Evolutionary conservation across 2,888 invertebrate genomes (phyloP).

Genomic region (Unio pictorum): DNA sequence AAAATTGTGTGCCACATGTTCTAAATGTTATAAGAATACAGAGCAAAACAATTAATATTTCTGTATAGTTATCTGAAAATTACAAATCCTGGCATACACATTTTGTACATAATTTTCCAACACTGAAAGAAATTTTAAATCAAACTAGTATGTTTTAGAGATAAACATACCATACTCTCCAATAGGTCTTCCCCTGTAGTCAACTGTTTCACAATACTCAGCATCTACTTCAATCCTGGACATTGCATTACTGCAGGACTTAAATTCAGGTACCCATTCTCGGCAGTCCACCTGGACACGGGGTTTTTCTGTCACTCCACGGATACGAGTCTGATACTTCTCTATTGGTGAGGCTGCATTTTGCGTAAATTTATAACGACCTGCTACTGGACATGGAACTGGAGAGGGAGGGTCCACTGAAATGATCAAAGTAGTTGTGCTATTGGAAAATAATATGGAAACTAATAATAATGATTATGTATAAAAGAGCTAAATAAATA

Average conservation of each 20-base stretch:
- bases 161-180: constrained; percentile 79
- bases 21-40: no score
- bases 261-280: constrained; percentile 94
- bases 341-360: constrained; percentile 70
- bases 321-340: constrained; percentile 89
- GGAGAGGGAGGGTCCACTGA: constrained; percentile 81
- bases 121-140: no score
- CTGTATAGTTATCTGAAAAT: no score
- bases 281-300: constrained; percentile 93
- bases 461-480: neutral
- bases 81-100: no score
- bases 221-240: constrained; percentile 95
- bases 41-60: no score
- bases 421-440: constrained; percentile 5
- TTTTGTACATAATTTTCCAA: no score
- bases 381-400: constrained; percentile 95
- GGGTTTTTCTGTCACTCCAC: constrained; percentile 94
- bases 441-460: neutral
- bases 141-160: no score
- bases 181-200: constrained; percentile 93
- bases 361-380: constrained; percentile 95
- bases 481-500: no score
- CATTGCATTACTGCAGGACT: constrained; percentile 91
- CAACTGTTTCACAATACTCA: constrained; percentile 96
- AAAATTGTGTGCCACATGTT: no score